Percentiles rank a stretch among this genome's conserved stretches.
These are phyloP conservation scores for Pseudorhombus dupliciocellatus DNA, from an alignment of 2,113 vertebrate genomes.

Conservation along the genomic window DNA sequence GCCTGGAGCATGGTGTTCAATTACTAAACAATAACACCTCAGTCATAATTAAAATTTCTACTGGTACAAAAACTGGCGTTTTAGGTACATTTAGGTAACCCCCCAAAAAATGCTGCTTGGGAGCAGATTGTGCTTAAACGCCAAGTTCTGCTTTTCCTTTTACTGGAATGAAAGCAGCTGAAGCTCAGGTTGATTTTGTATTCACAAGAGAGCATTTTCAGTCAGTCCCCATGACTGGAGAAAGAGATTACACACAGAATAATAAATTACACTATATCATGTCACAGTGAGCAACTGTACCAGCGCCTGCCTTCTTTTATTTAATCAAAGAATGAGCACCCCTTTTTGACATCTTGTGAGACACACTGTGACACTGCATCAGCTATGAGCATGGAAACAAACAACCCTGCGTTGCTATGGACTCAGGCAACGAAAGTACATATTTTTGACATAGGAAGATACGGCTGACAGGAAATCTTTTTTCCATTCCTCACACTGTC, in stretches of 20 bases:
- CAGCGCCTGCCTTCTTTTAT: constrained; percentile 66
- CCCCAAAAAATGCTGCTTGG: neutral
- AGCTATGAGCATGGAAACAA: constrained; percentile 64
- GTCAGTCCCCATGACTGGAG: constrained; percentile 57
- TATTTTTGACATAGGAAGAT: constrained; percentile 54
- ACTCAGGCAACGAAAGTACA: constrained; percentile 54
- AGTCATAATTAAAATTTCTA: constrained; percentile 59
- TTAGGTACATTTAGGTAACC: too few relatives aligned
- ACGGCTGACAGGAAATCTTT: constrained; percentile 51
- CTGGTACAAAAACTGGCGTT: constrained; percentile 1
- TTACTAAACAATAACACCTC: constrained; percentile 65
- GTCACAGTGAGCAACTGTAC: constrained; percentile 59
- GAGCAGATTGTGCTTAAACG: constrained; percentile 12
- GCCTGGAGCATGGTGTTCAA: constrained; percentile 54
- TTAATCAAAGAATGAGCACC: constrained; percentile 73
- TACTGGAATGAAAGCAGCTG: constrained; percentile 23
- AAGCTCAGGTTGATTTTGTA: constrained; percentile 55
- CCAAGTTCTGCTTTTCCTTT: constrained; percentile 14
- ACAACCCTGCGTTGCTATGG: constrained; percentile 61
- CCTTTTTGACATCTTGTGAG: constrained; percentile 69
- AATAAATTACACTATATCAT: constrained; percentile 72
- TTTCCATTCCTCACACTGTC: neutral
- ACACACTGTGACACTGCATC: constrained; percentile 59
- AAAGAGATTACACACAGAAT: constrained; percentile 70
- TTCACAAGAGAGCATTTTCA: constrained; percentile 62